Evolutionary conservation across 2,797 vertebrate species (phyloP).

Genomic region (Arrhamphus sclerolepis): DNA sequence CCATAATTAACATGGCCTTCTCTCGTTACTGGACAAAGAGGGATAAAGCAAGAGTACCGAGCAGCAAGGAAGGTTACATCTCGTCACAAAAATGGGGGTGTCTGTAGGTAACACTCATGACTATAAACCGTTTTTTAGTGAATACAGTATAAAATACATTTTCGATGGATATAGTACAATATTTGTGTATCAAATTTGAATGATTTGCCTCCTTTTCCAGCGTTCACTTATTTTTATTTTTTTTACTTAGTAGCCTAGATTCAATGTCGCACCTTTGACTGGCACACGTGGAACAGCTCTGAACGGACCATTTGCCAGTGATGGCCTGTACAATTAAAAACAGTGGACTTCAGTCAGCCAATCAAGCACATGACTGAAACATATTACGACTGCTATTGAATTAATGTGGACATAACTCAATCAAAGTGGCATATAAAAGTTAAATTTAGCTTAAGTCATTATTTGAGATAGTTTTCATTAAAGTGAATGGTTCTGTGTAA

Average conservation of each 20-base stretch:
- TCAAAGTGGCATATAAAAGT: too few species aligned
- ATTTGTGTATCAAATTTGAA: rapidly evolving
- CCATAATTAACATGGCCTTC: conserved; percentile 84
- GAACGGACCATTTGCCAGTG: conserved; percentile 58
- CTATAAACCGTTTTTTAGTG: neutral
- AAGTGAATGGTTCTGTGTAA: too few species aligned
- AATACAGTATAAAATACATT: rapidly evolving
- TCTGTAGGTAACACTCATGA: neutral
- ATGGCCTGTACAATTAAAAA: conserved; percentile 31
- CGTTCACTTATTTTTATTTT: rapidly evolving
- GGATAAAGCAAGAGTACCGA: conserved; percentile 74
- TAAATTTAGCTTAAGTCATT: too few species aligned
- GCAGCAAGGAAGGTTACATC: conserved; percentile 68
- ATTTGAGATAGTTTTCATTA: too few species aligned
- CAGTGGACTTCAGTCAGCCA: neutral
- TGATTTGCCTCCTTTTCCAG: rapidly evolving
- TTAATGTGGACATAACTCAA: too few species aligned
- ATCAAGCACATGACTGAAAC: too few species aligned
- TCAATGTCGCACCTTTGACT: conserved; percentile 20
- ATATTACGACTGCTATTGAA: too few species aligned
- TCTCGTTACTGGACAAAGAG: conserved; percentile 86
- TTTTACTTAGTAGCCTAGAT: neutral
- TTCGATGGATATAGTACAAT: rapidly evolving
- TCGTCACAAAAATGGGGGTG: conserved; percentile 59
- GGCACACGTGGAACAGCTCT: conserved; percentile 45